Conservation (phyloP, 1,140 invertebrate genomes). For the Caenorhabditis tropicalis region DNA sequence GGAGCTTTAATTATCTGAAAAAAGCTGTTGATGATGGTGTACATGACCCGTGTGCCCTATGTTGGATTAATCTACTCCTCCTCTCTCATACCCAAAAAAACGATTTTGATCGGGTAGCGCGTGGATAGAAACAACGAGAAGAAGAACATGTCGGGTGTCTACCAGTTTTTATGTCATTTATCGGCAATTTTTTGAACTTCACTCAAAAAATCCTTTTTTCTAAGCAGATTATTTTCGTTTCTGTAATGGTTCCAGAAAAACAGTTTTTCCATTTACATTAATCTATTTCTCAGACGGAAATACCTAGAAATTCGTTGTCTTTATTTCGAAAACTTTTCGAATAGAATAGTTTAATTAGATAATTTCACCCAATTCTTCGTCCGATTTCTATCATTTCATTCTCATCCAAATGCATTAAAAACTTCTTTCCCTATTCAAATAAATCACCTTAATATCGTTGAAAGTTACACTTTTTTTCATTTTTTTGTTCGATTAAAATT, state of each 20-base stretch:
- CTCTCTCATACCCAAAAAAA: neutral
- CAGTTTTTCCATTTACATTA: too few relatives aligned
- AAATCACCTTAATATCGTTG: neutral
- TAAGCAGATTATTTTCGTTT: neutral
- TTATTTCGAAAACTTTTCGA: too few relatives aligned
- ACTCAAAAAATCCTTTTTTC: neutral
- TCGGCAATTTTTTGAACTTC: constrained; percentile 27
- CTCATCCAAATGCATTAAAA: too few relatives aligned
- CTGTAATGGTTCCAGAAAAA: too few relatives aligned
- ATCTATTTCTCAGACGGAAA: too few relatives aligned
- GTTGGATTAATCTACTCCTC: constrained; percentile 21
- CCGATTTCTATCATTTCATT: too few relatives aligned
- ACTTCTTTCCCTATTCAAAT: neutral
- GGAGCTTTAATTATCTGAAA: neutral
- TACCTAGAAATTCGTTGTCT: too few relatives aligned
- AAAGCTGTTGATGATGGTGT: neutral
- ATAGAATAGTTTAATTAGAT: too few relatives aligned
- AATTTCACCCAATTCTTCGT: too few relatives aligned
- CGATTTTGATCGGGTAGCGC: constrained; percentile 13
- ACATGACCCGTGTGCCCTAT: constrained; percentile 22
- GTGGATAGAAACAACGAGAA: constrained; percentile 37
- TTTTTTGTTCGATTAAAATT: constrained; percentile 35
- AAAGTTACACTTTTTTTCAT: constrained; percentile 14
- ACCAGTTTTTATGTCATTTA: constrained; percentile 28
- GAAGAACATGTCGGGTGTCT: neutral